Evolutionary conservation across 1,140 invertebrate species (phyloP).

Genomic region (Himalopsyche phryganea): DNA sequence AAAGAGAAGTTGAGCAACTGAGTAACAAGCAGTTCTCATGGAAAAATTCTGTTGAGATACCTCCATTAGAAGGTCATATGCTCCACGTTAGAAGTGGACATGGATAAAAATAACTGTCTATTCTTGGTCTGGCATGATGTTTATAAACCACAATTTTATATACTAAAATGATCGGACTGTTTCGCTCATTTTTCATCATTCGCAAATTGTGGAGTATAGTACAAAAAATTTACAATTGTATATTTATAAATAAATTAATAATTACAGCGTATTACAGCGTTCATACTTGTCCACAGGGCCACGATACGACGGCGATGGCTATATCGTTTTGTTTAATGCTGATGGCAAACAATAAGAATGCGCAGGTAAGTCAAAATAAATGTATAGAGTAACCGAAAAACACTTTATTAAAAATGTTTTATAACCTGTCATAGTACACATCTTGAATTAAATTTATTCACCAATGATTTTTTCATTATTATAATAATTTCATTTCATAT

Average conservation of each 20-base stretch:
- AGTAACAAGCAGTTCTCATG: no score
- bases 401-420: background rate
- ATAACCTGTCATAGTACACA: background rate
- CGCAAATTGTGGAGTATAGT: background rate
- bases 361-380: conserved; percentile 31
- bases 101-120: no score
- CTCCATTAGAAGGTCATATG: no score
- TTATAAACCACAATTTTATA: background rate
- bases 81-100: no score
- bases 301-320: conserved; percentile 37
- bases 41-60: no score
- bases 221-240: background rate
- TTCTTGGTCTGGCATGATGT: background rate
- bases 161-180: background rate
- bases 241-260: no score
- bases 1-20: no score
- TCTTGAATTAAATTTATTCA: background rate
- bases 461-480: background rate
- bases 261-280: no score
- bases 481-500: background rate
- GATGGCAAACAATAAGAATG: conserved; percentile 34
- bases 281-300: no score
- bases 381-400: no score
- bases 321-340: conserved; percentile 34
- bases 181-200: background rate